Evolutionary conservation across 1,140 invertebrate species (phyloP), one percentile per base, ranked within the genome.

Genomic region (Neodiprion virginianus): DNA sequence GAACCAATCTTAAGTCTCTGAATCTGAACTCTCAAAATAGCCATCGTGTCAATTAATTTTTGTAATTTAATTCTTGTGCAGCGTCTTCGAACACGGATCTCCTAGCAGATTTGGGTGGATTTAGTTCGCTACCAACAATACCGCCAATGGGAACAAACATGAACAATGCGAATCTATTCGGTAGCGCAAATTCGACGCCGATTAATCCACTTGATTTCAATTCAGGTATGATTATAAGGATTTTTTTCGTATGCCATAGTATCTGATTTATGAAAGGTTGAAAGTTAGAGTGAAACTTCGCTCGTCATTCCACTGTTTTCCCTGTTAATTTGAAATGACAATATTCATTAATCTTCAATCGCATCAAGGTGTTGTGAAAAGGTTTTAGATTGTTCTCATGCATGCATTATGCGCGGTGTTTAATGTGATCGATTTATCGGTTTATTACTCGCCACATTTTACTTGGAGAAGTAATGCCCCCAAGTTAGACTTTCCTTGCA

Each of bases 21-120:
- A 21, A 21, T 21, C 17, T 21, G 17, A 21, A 21, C 17, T 21
- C 17, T 21, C 17, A 21, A 21, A 21, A 21, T 21, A 21, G 17
- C 17, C 17, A 21, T 21, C 17, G 17, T 21, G 17, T 21, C 17
- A 21, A 21, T 21, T 21, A 21, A 21, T 21, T 21, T 21, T 21
- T 21, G 17, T 21, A 53, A 53, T 53, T 53, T 10, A 53, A 53
- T 53, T 53, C 10, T 9, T 69, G 77, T 81, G 28, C 67, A 84
- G 82, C 74, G 48, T 65, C 79, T 21, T 81, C 87, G 67, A 87
- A 88, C 72, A 84, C 87, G 10, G 92, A 93, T 87, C 87, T 93
- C 73, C 79, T 93, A 61, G 89, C 91, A 1, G 92, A 92, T 76
- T 82, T 92, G 72, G 82, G 82, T 47, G 86, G 84, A 67, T 89